phyloP scores from a whole-genome alignment of 92 coral and sea anemone species.

The Porites cylindrica region DNA sequence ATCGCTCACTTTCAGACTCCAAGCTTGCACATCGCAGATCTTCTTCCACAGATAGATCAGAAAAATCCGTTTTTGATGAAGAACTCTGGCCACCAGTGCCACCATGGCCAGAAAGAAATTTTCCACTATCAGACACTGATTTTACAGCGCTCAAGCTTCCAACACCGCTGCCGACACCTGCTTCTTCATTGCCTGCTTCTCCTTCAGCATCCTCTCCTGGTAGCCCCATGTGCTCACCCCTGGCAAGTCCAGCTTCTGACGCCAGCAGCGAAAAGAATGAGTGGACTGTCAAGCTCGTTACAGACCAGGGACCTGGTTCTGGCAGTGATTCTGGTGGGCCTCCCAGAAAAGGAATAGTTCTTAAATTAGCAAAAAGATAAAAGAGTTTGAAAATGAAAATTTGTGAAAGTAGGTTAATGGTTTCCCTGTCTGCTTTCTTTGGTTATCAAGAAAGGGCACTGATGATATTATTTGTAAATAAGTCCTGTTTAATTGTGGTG shows the following conservation, averaged over 20 bases:
- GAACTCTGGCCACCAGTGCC: constrained; percentile 93
- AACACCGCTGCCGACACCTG: constrained; percentile 92
- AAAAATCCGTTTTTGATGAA: constrained; percentile 61
- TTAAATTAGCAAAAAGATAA: constrained; percentile 97
- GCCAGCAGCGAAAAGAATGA: constrained; percentile 83
- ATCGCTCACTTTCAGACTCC: constrained; percentile 86
- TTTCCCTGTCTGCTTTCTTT: constrained; percentile 21
- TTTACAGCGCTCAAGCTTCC: constrained; percentile 84
- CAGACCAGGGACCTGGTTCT: constrained; percentile 76
- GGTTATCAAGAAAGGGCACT: constrained; percentile 45
- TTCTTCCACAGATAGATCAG: constrained; percentile 85
- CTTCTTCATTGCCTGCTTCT: constrained; percentile 81
- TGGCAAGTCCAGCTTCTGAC: constrained; percentile 94
- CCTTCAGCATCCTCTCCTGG: constrained; percentile 86
- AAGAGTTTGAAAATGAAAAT: constrained; percentile 16
- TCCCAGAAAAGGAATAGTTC: constrained; percentile 95
- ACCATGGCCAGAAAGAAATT: constrained; percentile 87
- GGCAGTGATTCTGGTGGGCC: constrained; percentile 83
- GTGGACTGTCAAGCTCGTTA: constrained; percentile 97
- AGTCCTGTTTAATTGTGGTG: neutral
- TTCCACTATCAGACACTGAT: constrained; percentile 92
- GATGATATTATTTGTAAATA: constrained; percentile 1
- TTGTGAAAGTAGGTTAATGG: neutral
- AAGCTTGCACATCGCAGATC: constrained; percentile 82
- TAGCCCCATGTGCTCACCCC: constrained; percentile 96